phyloP scores from a whole-genome alignment of 2,797 vertebrate species.

The Premnoplex brunnescens region DNA sequence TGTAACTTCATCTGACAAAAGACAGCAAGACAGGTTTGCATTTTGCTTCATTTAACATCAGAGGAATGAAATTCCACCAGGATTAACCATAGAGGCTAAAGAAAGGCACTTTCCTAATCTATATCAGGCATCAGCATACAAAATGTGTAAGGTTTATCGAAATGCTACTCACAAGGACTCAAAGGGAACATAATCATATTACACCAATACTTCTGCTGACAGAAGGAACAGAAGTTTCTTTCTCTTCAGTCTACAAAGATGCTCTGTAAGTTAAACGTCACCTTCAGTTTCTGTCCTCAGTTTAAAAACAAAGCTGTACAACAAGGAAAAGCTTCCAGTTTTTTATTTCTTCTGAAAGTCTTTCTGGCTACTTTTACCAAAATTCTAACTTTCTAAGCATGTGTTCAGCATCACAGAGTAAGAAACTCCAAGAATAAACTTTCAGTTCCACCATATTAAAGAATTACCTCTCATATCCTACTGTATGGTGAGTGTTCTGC shows the following conservation, averaged over 20 bases:
- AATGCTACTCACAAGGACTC: background rate
- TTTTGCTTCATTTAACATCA: constrained; percentile 20
- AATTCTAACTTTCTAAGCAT: background rate
- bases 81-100: background rate
- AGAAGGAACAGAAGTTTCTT: background rate
- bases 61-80: constrained; percentile 32
- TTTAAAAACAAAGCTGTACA: background rate
- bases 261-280: rapidly evolving
- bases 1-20: background rate
- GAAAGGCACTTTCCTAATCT: background rate
- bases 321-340: background rate
- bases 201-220: background rate
- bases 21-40: background rate
- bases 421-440: background rate
- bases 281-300: background rate
- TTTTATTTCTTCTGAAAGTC: background rate
- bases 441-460: background rate
- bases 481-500: background rate
- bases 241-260: background rate
- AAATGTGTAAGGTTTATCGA: background rate
- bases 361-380: background rate
- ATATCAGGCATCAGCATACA: background rate
- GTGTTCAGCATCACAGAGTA: background rate
- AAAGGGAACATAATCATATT: background rate
- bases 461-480: background rate